Base-by-base conservation (phyloP, 2,797 vertebrate species). In the Bradypodion pumilum region DNA sequence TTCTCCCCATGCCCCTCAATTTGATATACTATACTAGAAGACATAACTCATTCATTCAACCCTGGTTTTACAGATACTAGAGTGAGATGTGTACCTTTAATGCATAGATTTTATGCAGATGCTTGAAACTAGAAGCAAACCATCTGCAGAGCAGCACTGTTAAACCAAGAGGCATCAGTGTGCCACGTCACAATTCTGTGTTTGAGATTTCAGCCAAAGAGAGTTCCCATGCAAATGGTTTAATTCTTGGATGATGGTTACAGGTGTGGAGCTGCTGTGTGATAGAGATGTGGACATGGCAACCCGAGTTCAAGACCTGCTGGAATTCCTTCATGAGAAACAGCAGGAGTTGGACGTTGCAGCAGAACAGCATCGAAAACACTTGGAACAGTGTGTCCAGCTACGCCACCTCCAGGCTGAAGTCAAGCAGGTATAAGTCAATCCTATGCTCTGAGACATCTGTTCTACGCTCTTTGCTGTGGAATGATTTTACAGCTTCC, bases 261-360 rank as follows among this genome's bases (percentile, higher is more conserved):
- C 92, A 99, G 98, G 98, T 23, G 98, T 99, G 84, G 98, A 99
- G 96, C 95, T 99, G 91, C 94, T 99, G 1, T 99, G 99, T 0
- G 99, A 99, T 91, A 95, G 98, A 82, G 99, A 99, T 1, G 98
- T 99, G 59, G 99, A 99, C 94, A 99, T 99, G 98, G 98, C 98
- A 9, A 99, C 98, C 0, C 96, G 99, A 1, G 98, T 99, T 10
- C 99, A 99, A 95, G 98, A 99, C 92, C 95, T 99, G 87, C 92
- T 99, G 88, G 99, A 99, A 94, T 99, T 99, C 91, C 98, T 99
- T 29, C 98, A 99, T 0, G 99, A 99, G 93, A 99, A 99, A 94
- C 99, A 99, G 93, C 99, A 99, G 95, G 99, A 99, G 93, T 92
- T 99, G 96, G 99, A 99, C 5, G 32, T 98, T 74, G 98, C 97